Evolutionary conservation across 2,113 vertebrate genomes (phyloP).

Genomic region (Ptilorrhoa leucosticta): DNA sequence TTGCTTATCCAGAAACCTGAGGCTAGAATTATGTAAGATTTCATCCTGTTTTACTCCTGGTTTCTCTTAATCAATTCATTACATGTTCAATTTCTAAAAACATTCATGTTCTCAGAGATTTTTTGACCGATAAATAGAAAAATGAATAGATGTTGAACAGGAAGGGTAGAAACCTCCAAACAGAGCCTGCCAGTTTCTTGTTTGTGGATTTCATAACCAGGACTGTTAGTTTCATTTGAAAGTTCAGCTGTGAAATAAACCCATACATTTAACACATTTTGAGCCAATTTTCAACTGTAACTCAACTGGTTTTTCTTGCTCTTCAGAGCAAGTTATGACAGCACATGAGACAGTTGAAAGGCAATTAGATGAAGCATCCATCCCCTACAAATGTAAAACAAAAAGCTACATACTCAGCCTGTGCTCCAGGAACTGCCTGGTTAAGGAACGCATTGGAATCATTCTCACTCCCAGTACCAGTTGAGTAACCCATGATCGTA

Average conservation of each 20-base stretch:
- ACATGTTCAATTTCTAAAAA: not conserved
- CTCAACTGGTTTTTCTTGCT: slow-evolving; percentile 31
- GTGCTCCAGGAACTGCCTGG: slow-evolving; percentile 85
- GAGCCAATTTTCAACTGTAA: not conserved
- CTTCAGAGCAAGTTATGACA: slow-evolving; percentile 41
- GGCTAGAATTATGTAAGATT: not conserved
- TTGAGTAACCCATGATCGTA: slow-evolving; percentile 75
- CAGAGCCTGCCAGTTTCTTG: not conserved
- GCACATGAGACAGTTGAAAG: not conserved
- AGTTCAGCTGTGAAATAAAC: not conserved
- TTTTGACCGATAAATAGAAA: not conserved
- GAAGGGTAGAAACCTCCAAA: not conserved
- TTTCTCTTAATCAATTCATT: not conserved
- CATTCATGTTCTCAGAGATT: not conserved
- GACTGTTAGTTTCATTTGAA: not conserved
- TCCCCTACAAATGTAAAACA: not conserved
- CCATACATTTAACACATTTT: not conserved
- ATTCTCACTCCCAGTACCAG: slow-evolving; percentile 55
- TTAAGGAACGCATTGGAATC: slow-evolving; percentile 78
- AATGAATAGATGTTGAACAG: not conserved
- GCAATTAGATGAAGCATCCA: not conserved
- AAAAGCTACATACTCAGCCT: slow-evolving; percentile 65
- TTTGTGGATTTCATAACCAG: not conserved
- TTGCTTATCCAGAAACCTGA: not conserved
- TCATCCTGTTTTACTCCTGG: not conserved